Conservation (phyloP, 2,888 invertebrate species). For the Drosophila paracracens region DNA sequence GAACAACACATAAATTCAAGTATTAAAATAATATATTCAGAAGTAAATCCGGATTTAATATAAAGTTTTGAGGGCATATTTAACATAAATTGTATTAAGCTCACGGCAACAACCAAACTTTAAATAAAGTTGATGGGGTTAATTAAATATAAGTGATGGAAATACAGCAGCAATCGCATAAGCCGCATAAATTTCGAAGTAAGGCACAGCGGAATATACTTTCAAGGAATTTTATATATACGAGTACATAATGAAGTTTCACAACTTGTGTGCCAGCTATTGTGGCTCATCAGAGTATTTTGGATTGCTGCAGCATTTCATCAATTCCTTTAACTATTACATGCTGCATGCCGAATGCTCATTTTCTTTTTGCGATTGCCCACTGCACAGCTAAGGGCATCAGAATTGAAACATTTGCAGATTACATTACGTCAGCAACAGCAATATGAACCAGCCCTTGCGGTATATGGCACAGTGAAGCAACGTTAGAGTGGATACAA, state of each 20-base stretch:
- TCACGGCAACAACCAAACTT: not conserved
- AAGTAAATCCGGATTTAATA: not conserved
- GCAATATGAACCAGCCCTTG: slow-evolving; percentile 20
- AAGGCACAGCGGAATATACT: not conserved
- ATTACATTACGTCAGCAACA: slow-evolving; percentile 60
- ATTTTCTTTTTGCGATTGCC: slow-evolving; percentile 1
- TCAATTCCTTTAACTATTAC: slow-evolving; percentile 43
- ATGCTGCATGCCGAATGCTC: slow-evolving; percentile 18
- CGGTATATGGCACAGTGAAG: slow-evolving; percentile 39
- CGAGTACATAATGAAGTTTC: slow-evolving; percentile 5
- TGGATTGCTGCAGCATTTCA: slow-evolving; percentile 49
- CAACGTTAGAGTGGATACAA: slow-evolving; percentile 23
- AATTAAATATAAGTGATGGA: not conserved
- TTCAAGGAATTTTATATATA: not conserved
- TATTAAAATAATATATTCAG: not conserved
- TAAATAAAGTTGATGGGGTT: not conserved
- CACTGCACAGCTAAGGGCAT: slow-evolving; percentile 11
- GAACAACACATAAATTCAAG: not conserved
- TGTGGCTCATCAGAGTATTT: not conserved
- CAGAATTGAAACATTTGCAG: slow-evolving; percentile 59
- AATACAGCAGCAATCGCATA: not conserved
- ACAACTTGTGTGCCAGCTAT: slow-evolving; percentile 10
- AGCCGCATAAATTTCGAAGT: not conserved
- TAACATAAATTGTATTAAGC: not conserved
- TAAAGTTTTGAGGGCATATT: not conserved